Evolutionary conservation across 1,140 invertebrate genomes (phyloP).

Genomic region (Calycopis cecrops): DNA sequence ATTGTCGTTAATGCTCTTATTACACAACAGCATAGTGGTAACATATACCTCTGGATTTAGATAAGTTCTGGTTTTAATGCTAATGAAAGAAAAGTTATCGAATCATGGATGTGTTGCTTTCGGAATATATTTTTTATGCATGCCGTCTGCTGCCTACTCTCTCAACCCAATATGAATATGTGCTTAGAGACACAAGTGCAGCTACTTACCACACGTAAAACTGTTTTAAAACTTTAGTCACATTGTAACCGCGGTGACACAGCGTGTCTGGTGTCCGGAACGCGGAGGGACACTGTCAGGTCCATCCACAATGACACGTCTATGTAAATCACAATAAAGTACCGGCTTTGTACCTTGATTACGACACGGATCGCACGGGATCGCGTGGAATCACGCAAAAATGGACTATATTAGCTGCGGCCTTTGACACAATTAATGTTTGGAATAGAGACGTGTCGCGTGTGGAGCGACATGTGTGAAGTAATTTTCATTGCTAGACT

Average conservation of each 20-base stretch:
- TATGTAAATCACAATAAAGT: constrained; percentile 71
- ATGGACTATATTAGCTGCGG: not conserved
- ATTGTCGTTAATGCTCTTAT: too few species aligned
- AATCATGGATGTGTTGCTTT: too few species aligned
- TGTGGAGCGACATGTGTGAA: too few species aligned
- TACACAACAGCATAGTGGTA: too few species aligned
- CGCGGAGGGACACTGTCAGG: constrained; percentile 51
- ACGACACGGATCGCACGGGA: constrained; percentile 52
- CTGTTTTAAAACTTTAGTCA: constrained; percentile 11
- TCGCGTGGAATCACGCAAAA: constrained; percentile 19
- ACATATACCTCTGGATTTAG: too few species aligned
- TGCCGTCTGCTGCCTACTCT: too few species aligned
- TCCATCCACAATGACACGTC: constrained; percentile 56
- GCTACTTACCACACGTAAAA: not conserved
- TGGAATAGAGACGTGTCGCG: too few species aligned
- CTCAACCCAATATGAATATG: too few species aligned
- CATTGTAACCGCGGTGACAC: constrained; percentile 3
- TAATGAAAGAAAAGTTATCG: too few species aligned
- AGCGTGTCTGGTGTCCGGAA: constrained; percentile 20
- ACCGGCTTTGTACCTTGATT: constrained; percentile 64
- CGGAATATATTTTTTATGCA: too few species aligned
- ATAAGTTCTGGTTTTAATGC: too few species aligned
- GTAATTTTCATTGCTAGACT: too few species aligned
- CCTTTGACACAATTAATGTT: not conserved
- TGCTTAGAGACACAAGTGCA: not conserved